Evolutionary conservation across 2,113 vertebrate genomes (phyloP), one percentile per base, ranked within the genome.

Genomic region (Brachypodius melanocephalos): DNA sequence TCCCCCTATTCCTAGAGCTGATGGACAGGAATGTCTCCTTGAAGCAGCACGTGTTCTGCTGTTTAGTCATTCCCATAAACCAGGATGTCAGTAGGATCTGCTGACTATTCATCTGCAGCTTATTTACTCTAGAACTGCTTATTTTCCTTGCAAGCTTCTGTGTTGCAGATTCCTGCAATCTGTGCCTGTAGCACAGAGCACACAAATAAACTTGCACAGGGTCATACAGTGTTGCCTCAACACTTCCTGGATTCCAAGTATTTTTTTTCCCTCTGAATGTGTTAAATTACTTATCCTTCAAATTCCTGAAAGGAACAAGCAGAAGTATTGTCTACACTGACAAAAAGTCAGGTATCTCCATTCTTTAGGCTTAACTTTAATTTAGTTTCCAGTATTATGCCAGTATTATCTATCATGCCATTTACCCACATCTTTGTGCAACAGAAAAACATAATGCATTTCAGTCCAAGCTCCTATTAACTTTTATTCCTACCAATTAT

Each of bases 91-190:
- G 62, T 24, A 32, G 19, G 67, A 80, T 59, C 4, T 80, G n/a
- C 34, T 46, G 36, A 54, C 57, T 76, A 20, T 11, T 76, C 74
- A 58, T 67, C 75, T 86, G 51, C 36, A 69, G 55, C 32, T 96
- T 91, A 80, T 96, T 96, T 94, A 77, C 28, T 80, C 88, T 91
- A 36, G n/a, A 77, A 42, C 1, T 69, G 90, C 63, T 93, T 95
- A 21, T 95, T 95, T 95, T 90, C 84, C 67, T 34, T 67, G 75
- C 61, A 74, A 84, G 90, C 48, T 84, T 29, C 88, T 80, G 82
- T 54, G 46, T 19, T 89, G 59, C 46, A 88, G 57, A 51, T 76
- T 85, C 71, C 92, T 80, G 46, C 67, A 76, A 4, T 52, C 36
- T 61, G 59, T 61, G 78, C 69, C 75, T 83, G 14, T 5, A 78